Evolutionary conservation across 2,113 vertebrate species (phyloP), one percentile per base, ranked within the genome.

Genomic region (Morone chrysops): DNA sequence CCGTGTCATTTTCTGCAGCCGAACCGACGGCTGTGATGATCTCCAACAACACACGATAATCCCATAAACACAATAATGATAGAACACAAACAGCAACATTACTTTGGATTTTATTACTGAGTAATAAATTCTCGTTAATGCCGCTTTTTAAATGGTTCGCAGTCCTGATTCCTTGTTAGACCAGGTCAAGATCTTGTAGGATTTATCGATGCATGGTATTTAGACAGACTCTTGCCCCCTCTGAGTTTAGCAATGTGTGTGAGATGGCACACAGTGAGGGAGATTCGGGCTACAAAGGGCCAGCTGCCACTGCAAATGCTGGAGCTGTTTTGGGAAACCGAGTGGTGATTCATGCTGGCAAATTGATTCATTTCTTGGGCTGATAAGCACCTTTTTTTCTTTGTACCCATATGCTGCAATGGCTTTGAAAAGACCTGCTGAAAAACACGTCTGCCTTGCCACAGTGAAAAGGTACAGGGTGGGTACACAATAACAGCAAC

Each of bases 281-380:
- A 80, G 73, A 80, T 9, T 51, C 54, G 0, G 20, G 18, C 60
- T 31, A 89, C 84, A 91, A 90, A 89, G 75, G 59, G 81, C 73
- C 90, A 78, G 80, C 89, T 92, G 86, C 82, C 59, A 48, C 67
- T 54, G 53, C 84, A 60, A 56, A 81, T 48, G 72, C 87, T 77
- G 83, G 41, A 47, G 71, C 88, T 89, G 89, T 88, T 91, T 85
- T 60, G 25, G 84, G 85, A 89, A 86, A 85, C 56, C 1, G n/a
- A 90, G 76, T 18, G 75, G 56, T 83, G 84, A 85, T 86, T 90
- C 87, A 85, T 67, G 90, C 89, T 82, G 87, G 86, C 75, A 91
- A 91, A 92, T 89, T 79, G 89, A 90, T 90, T 92, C 69, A 90
- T 89, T 92, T 88, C 86, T 87, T 81, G 50, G 78, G 48, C 83